Evolutionary conservation across 2,888 invertebrate species (phyloP).

Genomic region (Nipponacmea schrenckii): DNA sequence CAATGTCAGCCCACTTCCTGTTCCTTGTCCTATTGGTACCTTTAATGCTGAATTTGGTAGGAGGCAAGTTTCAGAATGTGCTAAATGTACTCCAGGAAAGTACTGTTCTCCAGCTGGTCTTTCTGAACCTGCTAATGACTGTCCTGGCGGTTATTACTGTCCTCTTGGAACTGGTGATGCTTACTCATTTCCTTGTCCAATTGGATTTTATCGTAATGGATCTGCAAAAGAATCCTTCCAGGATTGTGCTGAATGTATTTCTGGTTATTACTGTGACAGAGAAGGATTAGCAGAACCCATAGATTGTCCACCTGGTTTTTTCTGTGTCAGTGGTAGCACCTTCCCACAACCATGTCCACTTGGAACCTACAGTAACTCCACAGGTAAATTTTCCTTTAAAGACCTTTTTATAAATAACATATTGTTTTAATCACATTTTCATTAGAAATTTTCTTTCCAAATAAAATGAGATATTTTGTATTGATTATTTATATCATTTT

Average conservation of each 20-base stretch:
- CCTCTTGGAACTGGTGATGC: slow-evolving; percentile 58
- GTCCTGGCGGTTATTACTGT: slow-evolving; percentile 65
- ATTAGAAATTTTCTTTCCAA: too few relatives aligned
- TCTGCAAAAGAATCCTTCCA: slow-evolving; percentile 63
- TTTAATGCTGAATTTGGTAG: slow-evolving; percentile 56
- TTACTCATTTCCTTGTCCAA: slow-evolving; percentile 57
- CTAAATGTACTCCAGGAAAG: slow-evolving; percentile 59
- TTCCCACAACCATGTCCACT: slow-evolving; percentile 61
- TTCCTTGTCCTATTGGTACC: slow-evolving; percentile 63
- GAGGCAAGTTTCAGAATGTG: slow-evolving; percentile 58
- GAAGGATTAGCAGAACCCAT: slow-evolving; percentile 59
- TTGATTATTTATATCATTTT: slow-evolving; percentile 3
- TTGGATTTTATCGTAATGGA: slow-evolving; percentile 64
- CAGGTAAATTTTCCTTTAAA: slow-evolving; percentile 23
- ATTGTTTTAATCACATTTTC: background rate
- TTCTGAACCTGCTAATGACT: slow-evolving; percentile 50
- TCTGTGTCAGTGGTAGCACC: slow-evolving; percentile 63
- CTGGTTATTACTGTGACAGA: slow-evolving; percentile 62
- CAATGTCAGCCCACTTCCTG: slow-evolving; percentile 60
- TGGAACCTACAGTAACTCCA: slow-evolving; percentile 65
- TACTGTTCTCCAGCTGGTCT: slow-evolving; percentile 61
- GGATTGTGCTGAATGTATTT: slow-evolving; percentile 62
- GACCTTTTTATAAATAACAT: background rate
- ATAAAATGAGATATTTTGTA: background rate
- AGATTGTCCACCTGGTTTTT: slow-evolving; percentile 62